Evolutionary conservation across 2,888 invertebrate genomes (phyloP).

Genomic region (Tuta absoluta): DNA sequence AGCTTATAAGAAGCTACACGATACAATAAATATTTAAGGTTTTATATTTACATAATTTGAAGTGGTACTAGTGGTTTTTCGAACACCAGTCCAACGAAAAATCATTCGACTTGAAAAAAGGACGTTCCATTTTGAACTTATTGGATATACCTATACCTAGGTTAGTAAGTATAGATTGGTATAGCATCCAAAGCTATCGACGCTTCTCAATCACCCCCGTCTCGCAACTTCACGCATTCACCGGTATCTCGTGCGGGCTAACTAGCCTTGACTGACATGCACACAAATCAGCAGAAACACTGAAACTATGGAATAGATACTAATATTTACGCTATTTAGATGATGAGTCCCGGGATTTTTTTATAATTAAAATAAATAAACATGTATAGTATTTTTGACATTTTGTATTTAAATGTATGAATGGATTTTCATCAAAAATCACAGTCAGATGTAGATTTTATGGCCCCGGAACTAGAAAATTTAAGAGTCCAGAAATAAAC

Average conservation of each 20-base stretch:
- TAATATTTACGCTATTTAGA: neutral
- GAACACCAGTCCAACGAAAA: neutral
- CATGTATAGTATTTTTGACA: too few species aligned
- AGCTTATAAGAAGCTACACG: neutral
- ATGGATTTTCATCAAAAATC: too few species aligned
- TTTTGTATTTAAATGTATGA: too few species aligned
- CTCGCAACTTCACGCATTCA: constrained; percentile 12
- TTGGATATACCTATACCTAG: neutral
- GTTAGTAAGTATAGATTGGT: neutral
- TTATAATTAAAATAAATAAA: too few species aligned
- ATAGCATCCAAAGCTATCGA: neutral
- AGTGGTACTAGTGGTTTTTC: neutral
- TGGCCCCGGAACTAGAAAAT: too few species aligned
- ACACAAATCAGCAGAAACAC: neutral
- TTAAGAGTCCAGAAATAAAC: too few species aligned
- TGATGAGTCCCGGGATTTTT: too few species aligned
- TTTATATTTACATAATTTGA: neutral
- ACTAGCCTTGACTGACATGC: constrained; percentile 5
- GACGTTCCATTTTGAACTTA: neutral
- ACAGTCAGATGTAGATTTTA: too few species aligned
- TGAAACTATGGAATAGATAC: neutral
- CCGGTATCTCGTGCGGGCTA: neutral
- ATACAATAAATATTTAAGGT: neutral
- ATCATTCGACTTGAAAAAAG: neutral
- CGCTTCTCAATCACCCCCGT: neutral